Evolutionary conservation across 2,797 vertebrate species (phyloP).

Genomic region (Sebastes minor): DNA sequence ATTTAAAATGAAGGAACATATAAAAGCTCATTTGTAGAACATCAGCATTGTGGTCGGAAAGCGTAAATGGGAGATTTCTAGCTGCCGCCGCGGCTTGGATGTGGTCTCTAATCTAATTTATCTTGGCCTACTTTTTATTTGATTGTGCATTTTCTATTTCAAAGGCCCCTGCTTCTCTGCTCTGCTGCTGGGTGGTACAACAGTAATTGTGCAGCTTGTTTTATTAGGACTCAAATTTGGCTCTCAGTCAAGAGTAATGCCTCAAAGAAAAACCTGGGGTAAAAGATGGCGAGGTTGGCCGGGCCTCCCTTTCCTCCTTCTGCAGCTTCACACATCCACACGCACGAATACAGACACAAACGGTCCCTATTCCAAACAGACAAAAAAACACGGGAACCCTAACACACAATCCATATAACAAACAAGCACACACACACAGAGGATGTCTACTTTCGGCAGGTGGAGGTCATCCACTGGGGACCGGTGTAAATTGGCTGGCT

Average conservation of each 20-base stretch:
- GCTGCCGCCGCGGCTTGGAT: constrained; percentile 72
- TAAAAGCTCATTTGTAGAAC: constrained; percentile 80
- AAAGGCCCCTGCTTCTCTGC: constrained; percentile 55
- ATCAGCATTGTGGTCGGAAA: constrained; percentile 73
- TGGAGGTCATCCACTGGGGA: constrained; percentile 71
- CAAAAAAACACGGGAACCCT: constrained; percentile 35
- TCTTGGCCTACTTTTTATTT: constrained; percentile 80
- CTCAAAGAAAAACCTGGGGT: constrained; percentile 61
- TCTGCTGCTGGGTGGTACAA: constrained; percentile 66
- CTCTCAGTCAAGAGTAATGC: constrained; percentile 73
- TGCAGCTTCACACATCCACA: constrained; percentile 24
- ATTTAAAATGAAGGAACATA: constrained; percentile 76
- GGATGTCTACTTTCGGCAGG: constrained; percentile 45
- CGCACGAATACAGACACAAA: constrained; percentile 23
- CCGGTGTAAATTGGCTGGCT: constrained; percentile 75
- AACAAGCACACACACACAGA: constrained; percentile 15
- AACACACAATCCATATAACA: constrained; percentile 24
- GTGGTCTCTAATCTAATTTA: constrained; percentile 79
- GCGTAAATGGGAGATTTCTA: constrained; percentile 77
- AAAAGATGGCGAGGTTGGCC: constrained; percentile 65
- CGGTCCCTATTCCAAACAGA: constrained; percentile 14
- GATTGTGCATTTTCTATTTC: constrained; percentile 74
- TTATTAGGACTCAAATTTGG: constrained; percentile 72
- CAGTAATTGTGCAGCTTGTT: constrained; percentile 71
- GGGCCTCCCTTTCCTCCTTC: constrained; percentile 47